Base-by-base conservation (phyloP, 2,888 invertebrate genomes). In the Allophyes oxyacanthae region DNA sequence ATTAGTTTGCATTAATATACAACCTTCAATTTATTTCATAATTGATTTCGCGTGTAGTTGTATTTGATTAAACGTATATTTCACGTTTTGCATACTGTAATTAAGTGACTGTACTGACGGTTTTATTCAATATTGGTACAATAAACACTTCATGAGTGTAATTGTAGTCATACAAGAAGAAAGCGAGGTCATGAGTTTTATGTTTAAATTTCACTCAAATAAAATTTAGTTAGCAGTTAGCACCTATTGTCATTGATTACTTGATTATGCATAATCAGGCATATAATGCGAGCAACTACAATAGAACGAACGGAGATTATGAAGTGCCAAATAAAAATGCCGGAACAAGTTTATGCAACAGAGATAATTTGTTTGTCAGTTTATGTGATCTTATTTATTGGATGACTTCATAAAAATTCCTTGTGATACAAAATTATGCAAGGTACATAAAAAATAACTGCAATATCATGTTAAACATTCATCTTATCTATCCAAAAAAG, bases 81-180 rank as follows among this genome's bases (percentile, higher is more conserved):
- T 43, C 60, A 49, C 33, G 49, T 62, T 70, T 67, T 63, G 66
- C 53, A 58, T 72, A 65, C 48, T 62, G 56, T 41, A 48, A 66
- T 65, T 50, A 57, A 57, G 50, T 43, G 42, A 15, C 11, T 43
- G 44, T 26, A 15, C 38, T 42, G 26, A 60, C 37, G 9, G 34
- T 41, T 56, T 55, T 53, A 45, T 20, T 20, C 4, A 4, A 4
- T 64, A 57, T 64, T 48, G 41, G 28, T 13, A 53, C 54, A 67
- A 57, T 60, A 64, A 43, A 61, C 38, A 51, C 38, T 56, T 55
- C 48, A 48, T 65, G 54, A 14, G 70, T 73, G 72, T 49, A 77
- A 81, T 78, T 77, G 68, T 51, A 63, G 57, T 50, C 64, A 53
- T 55, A 70, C 76, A 67, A 59, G 49, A 76, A 65, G 75, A 79